These are phyloP conservation scores for Ephialtes manifestator DNA, from an alignment of 2,888 invertebrate species.

Conservation along the genomic window DNA sequence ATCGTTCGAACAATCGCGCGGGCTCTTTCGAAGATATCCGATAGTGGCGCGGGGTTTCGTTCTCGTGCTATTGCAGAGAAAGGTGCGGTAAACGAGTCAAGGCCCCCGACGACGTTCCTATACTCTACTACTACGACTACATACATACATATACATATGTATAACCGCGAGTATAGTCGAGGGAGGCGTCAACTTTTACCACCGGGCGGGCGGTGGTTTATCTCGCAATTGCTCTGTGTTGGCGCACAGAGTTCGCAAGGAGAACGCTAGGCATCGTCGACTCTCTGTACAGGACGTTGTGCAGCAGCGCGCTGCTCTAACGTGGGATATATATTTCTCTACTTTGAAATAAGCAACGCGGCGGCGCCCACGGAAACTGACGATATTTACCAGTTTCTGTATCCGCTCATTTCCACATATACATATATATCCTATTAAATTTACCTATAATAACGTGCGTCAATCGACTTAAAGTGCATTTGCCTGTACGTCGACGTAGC, in stretches of 20 bases:
- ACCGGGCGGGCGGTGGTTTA: too few species aligned
- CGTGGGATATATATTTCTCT: constrained; percentile 55
- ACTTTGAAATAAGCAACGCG: constrained; percentile 42
- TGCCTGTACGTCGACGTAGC: too few species aligned
- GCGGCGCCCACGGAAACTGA: constrained; percentile 55
- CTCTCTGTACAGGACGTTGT: neutral
- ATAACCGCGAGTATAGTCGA: constrained; percentile 33
- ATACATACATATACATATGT: too few species aligned
- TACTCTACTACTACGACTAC: neutral
- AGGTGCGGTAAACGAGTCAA: constrained; percentile 67
- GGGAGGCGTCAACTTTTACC: constrained; percentile 47
- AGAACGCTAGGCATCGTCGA: constrained; percentile 38
- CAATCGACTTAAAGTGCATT: neutral
- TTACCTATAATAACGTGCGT: too few species aligned
- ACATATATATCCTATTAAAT: neutral
- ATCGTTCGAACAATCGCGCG: constrained; percentile 33
- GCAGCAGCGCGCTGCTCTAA: constrained; percentile 3
- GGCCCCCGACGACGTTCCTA: constrained; percentile 45
- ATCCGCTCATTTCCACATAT: neutral
- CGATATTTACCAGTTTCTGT: neutral
- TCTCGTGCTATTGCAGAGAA: constrained; percentile 58
- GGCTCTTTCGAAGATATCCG: constrained; percentile 51
- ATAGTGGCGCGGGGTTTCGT: constrained; percentile 54
- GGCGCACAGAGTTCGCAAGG: constrained; percentile 48
- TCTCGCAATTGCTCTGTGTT: constrained; percentile 47